Evolutionary conservation across 1,140 invertebrate genomes (phyloP).

Genomic region (Drosophila varians): DNA sequence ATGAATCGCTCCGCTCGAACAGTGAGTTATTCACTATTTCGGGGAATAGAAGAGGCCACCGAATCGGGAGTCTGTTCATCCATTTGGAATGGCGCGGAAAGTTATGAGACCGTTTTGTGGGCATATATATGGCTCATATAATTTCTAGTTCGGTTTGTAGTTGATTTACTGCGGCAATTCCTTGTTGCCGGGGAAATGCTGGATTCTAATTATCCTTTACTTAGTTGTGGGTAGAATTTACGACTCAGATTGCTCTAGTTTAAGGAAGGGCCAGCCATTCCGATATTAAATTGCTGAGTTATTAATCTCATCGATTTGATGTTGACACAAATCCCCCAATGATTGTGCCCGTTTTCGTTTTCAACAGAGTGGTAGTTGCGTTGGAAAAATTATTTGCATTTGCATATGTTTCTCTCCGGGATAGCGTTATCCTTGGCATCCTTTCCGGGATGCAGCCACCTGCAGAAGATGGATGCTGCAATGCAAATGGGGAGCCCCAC

Average conservation of each 20-base stretch:
- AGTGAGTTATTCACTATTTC: conserved; percentile 40
- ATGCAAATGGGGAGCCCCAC: conserved; percentile 31
- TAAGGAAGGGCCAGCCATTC: neutral
- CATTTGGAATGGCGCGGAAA: conserved; percentile 53
- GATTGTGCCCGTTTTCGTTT: neutral
- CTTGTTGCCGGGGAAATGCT: conserved; percentile 13
- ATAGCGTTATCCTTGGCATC: conserved; percentile 1
- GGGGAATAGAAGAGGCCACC: neutral
- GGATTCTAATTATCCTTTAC: conserved; percentile 25
- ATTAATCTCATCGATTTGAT: conserved; percentile 17
- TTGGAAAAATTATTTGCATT: conserved; percentile 18
- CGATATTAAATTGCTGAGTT: neutral
- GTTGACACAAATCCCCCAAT: conserved; percentile 7
- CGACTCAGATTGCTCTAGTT: neutral
- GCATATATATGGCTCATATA: conserved; percentile 65
- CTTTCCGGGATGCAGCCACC: conserved; percentile 12
- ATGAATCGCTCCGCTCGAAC: conserved; percentile 50
- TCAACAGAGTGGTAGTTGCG: neutral
- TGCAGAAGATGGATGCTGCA: conserved; percentile 15
- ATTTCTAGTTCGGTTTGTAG: conserved; percentile 53
- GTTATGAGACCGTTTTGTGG: conserved; percentile 65
- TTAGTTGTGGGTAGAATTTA: neutral
- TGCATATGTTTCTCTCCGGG: conserved; percentile 1
- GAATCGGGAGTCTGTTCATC: conserved; percentile 17
- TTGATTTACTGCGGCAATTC: conserved; percentile 62